These are phyloP conservation scores for Cuniculus paca DNA, from an alignment of 2,797 vertebrate genomes.

Conservation along the genomic window DNA sequence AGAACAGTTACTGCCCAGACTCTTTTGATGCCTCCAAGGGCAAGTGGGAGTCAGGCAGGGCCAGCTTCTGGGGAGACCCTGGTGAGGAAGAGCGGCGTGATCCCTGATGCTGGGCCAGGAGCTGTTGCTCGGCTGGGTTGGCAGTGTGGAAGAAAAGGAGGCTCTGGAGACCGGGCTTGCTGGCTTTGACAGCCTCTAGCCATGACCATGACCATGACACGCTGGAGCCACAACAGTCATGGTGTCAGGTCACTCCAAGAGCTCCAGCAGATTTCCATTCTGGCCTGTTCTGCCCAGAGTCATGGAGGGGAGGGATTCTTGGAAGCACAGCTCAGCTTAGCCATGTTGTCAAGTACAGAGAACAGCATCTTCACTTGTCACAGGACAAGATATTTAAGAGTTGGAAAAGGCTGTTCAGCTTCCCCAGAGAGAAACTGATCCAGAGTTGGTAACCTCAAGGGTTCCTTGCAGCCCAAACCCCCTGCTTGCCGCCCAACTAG, in stretches of 20 bases:
- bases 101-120: rapidly evolving
- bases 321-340: neutral
- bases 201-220: too few species aligned
- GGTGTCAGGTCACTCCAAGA: neutral
- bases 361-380: neutral
- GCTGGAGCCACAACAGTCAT: neutral
- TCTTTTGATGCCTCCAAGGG: neutral
- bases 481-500: neutral
- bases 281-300: neutral
- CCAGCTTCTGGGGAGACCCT: neutral
- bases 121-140: neutral
- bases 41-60: neutral
- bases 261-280: neutral
- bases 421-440: neutral
- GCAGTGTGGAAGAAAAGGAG: neutral
- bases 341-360: neutral
- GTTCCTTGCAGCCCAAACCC: neutral
- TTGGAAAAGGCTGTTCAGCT: neutral
- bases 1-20: neutral
- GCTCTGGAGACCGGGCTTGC: neutral
- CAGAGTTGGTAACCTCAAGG: neutral
- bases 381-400: neutral
- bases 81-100: neutral
- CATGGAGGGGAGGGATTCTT: neutral
- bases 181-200: neutral